phyloP scores from a whole-genome alignment of 2,797 vertebrate genomes.

The Amphiprion clarkii region DNA sequence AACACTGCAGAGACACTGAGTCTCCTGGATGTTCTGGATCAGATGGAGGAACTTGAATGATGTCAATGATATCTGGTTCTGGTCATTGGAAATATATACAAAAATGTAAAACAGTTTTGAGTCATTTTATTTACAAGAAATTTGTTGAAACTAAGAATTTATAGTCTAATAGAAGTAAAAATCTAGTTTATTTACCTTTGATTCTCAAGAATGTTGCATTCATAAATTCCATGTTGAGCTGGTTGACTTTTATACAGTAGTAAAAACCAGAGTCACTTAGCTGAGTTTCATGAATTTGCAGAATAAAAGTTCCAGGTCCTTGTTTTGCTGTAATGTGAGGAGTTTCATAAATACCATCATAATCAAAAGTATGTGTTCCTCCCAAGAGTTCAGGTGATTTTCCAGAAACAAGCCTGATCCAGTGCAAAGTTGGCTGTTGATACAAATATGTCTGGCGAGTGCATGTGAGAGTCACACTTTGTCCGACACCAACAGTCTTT shows the following conservation, averaged over 20 bases:
- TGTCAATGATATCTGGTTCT: constrained; percentile 2
- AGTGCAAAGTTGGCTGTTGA: background rate
- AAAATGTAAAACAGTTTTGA: background rate
- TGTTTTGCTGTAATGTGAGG: no score
- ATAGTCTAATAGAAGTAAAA: accelerated
- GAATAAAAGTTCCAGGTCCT: no score
- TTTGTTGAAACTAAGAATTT: no score
- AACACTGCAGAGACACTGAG: constrained; percentile 45
- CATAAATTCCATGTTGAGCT: background rate
- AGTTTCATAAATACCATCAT: accelerated
- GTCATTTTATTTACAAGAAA: accelerated
- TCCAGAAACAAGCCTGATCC: constrained; percentile 55
- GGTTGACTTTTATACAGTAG: constrained; percentile 12
- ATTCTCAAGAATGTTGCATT: constrained; percentile 33
- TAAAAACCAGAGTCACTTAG: constrained; percentile 37
- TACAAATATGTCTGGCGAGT: accelerated
- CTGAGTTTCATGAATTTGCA: no score
- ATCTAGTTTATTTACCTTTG: constrained; percentile 34
- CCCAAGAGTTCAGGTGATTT: constrained; percentile 35
- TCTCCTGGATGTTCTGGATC: constrained; percentile 25
- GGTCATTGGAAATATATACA: background rate
- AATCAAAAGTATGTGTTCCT: constrained; percentile 2
- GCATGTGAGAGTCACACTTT: constrained; percentile 35
- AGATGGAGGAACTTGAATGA: background rate
- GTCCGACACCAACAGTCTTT: constrained; percentile 31